These are phyloP conservation scores for Phasianus colchicus DNA, from an alignment of 2,113 vertebrate species.

Conservation along the genomic window DNA sequence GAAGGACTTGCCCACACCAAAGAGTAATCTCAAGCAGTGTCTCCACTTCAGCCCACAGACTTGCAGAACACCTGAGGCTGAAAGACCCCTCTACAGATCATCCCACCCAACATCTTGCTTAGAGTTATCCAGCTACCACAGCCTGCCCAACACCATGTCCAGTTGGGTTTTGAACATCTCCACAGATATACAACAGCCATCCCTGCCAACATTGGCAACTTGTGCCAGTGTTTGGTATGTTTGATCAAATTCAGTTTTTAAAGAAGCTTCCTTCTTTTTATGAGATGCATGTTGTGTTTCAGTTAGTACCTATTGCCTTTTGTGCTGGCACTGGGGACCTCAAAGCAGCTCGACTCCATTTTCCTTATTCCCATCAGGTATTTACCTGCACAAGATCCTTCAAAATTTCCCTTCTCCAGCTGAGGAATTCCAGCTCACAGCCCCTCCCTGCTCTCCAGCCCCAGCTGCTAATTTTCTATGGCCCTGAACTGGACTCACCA, in stretches of 20 bases:
- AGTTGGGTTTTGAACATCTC: fast-evolving
- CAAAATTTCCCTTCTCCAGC: neutral
- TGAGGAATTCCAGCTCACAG: neutral
- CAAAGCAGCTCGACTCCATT: neutral
- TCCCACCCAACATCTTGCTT: neutral
- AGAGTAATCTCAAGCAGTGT: neutral
- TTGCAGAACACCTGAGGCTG: fast-evolving
- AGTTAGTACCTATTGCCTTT: neutral
- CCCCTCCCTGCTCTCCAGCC: neutral
- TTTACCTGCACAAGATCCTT: neutral
- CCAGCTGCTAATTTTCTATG: neutral
- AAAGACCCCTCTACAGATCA: neutral
- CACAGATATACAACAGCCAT: neutral
- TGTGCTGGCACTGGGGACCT: neutral
- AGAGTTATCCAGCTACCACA: neutral
- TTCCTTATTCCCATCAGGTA: neutral
- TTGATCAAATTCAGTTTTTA: neutral
- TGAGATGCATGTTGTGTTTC: neutral
- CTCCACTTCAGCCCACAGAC: neutral
- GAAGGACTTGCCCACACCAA: neutral
- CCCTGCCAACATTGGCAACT: neutral
- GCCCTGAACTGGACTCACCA: neutral
- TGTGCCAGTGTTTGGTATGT: neutral
- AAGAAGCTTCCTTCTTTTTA: neutral
- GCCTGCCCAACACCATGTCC: neutral